Base-by-base conservation (phyloP, 2,113 vertebrate species). In the Xyliphius kryptos region DNA sequence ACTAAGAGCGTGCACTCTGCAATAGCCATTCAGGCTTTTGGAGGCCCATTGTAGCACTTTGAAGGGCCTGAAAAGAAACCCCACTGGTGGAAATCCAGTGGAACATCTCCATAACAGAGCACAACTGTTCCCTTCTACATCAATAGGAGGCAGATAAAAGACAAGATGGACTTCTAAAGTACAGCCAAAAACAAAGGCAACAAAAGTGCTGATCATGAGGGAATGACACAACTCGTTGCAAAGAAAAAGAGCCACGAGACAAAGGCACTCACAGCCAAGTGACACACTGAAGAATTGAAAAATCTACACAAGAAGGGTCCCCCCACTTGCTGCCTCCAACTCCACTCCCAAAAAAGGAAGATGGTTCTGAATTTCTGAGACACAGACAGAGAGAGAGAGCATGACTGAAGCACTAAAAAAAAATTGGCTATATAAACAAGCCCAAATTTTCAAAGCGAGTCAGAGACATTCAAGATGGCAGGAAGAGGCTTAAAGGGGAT, bases 81-180 rank as follows among this genome's bases (percentile, higher is more conserved):
- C 94, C 90, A 97, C 93, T 94, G 94, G 91, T 92, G 89, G 91
- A 97, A 95, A 96, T 91, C 90, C 92, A 93, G 91, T 89, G 89
- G 94, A 97, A 97, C 94, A 97, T 92, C 91, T 92, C 92, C 92
- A 91, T 92, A 92, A 95, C 94, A 95, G 91, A 89, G 90, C 94
- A 92, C 93, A 94, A 97, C 92, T 95, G 93, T 92, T 96, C 95
- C 90, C 94, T 93, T 92, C 90, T 90, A 91, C 92, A 91, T 97
- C 93, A 97, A 97, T 96, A 91, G 92, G 90, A 90, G 89, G 85
- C 86, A 91, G 90, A 96, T 97, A 91, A 97, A 97, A 97, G 94
- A 86, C 87, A 90, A 92, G 93, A 97, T 92, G 91, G 92, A 94
- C 93, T 95, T 95, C 93, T 93, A 92, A 97, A 93, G 92, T 96